phyloP scores from a whole-genome alignment of 2,888 invertebrate species.

The Drosophila prolongata region DNA sequence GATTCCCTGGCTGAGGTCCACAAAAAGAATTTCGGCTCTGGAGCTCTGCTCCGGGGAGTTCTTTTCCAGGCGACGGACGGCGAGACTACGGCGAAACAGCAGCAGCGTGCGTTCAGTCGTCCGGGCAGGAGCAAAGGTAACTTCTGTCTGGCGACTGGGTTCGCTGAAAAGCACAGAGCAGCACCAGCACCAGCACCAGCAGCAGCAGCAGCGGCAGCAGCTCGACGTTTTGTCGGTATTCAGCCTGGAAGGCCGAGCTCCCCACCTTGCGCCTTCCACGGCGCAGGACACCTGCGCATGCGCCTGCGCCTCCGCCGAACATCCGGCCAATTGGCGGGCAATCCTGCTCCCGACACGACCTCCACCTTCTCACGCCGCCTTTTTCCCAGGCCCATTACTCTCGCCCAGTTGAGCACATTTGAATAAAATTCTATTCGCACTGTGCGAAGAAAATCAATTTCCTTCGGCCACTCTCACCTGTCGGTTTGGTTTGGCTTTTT shows the following conservation, averaged over 20 bases:
- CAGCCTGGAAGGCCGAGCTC: conserved; percentile 37
- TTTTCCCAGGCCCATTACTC: conserved; percentile 76
- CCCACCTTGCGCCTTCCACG: conserved; percentile 54
- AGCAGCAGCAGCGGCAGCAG: background rate
- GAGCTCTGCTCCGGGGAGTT: conserved; percentile 27
- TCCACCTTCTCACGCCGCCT: background rate
- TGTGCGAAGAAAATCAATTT: conserved; percentile 73
- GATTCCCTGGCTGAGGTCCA: conserved; percentile 13
- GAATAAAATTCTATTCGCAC: conserved; percentile 70
- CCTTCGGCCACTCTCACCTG: conserved; percentile 54
- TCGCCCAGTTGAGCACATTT: conserved; percentile 75
- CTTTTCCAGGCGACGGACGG: conserved; percentile 72
- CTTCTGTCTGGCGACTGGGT: conserved; percentile 83
- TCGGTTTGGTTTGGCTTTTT: conserved; percentile 40
- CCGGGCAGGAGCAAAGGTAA: conserved; percentile 85
- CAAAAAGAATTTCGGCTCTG: conserved; percentile 16
- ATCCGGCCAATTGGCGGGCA: conserved; percentile 68
- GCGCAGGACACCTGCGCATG: conserved; percentile 69
- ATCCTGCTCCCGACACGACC: background rate
- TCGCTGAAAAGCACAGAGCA: conserved; percentile 31
- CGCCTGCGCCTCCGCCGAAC: conserved; percentile 48
- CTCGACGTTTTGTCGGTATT: conserved; percentile 59
- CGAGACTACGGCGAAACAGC: conserved; percentile 65
- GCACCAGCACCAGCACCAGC: background rate
- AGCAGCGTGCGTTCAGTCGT: conserved; percentile 84